Base-by-base conservation (phyloP, 2,113 vertebrate species). In the Eonycteris spelaea region DNA sequence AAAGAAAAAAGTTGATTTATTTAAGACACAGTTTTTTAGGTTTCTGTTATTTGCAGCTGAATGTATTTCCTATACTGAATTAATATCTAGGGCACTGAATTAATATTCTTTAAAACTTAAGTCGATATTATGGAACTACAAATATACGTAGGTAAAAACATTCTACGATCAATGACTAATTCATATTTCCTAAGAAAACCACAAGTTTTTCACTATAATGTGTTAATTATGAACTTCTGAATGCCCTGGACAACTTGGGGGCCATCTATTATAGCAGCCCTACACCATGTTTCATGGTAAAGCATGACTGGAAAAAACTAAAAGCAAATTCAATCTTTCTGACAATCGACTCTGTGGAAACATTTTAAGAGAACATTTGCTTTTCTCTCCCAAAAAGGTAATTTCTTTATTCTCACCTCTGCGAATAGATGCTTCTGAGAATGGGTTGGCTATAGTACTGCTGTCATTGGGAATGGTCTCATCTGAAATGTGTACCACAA, bases 341-440 rank as follows among this genome's bases (percentile, higher is more conserved):
- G 38, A 57, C 48, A 95, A n/a, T 45, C 43, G 33, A 73, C 30
- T 26, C 43, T 45, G 24, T 18, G 63, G 63, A 83, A 84, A 51
- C 45, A 35, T 74, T 94, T 93, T 74, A 63, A 92, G 73, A 82
- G 48, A 86, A 87, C 21, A n/a, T 78, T 53, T 38, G 16, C 59
- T 93, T 51, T 71, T 82, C 82, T 90, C 65, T 86, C 70, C 45
- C 40, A 7, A 73, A 74, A 82, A 48, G 40, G 2, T 19, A 40
- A 78, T 40, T 33, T 38, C 28, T 74, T 35, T 30, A 13, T 55
- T 86, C 98, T 97, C 59, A 98, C 98, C 97, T 98, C 45, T 97
- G 71, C 96, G 95, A 89, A 98, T 0, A 26, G 68, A 8, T 33
- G 1, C 5, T 1, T 98, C 89, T 51, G 88, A 74, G 78, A 98